Percentiles rank a stretch among this genome's conserved stretches.
These are phyloP conservation scores for Atherinosoma microstoma DNA, from an alignment of 2,797 vertebrate genomes.

Conservation along the genomic window DNA sequence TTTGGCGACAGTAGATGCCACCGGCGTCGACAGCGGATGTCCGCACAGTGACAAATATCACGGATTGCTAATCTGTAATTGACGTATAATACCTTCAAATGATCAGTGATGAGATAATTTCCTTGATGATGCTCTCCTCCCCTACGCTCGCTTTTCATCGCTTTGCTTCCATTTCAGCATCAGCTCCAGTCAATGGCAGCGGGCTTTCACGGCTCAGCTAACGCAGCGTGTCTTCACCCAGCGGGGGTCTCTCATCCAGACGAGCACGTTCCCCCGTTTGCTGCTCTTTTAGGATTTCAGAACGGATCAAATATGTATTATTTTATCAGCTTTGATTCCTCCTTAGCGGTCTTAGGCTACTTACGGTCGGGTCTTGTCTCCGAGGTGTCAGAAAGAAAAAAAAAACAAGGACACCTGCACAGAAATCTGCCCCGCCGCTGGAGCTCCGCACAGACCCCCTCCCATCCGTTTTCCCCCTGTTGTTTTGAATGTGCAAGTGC, in stretches of 20 bases:
- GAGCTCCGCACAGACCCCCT: conserved; percentile 45
- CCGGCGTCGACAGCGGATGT: conserved; percentile 25
- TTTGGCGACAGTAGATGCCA: conserved; percentile 33
- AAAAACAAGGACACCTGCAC: conserved; percentile 73
- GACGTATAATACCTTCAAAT: conserved; percentile 59
- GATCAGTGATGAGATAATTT: conserved; percentile 53
- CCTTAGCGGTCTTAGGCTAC: conserved; percentile 55
- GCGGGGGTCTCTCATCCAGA: conserved; percentile 77
- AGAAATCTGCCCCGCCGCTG: conserved; percentile 51
- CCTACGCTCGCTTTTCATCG: conserved; percentile 51
- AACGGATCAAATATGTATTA: conserved; percentile 64
- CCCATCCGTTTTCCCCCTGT: conserved; percentile 32
- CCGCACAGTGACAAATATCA: conserved; percentile 32
- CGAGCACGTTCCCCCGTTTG: conserved; percentile 45
- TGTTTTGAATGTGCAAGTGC: conserved; percentile 49
- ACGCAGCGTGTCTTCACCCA: conserved; percentile 75
- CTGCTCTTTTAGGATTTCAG: conserved; percentile 62
- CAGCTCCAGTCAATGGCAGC: conserved; percentile 75
- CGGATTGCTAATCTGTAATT: conserved; percentile 38
- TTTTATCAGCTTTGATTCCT: conserved; percentile 64
- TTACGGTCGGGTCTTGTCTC: conserved; percentile 63
- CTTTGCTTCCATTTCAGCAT: conserved; percentile 68
- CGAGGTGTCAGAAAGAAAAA: conserved; percentile 60
- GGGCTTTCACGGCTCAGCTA: conserved; percentile 67
- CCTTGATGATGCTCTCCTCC: conserved; percentile 50